phyloP scores from a whole-genome alignment of 2,113 vertebrate species.

The Desmodus rotundus region DNA sequence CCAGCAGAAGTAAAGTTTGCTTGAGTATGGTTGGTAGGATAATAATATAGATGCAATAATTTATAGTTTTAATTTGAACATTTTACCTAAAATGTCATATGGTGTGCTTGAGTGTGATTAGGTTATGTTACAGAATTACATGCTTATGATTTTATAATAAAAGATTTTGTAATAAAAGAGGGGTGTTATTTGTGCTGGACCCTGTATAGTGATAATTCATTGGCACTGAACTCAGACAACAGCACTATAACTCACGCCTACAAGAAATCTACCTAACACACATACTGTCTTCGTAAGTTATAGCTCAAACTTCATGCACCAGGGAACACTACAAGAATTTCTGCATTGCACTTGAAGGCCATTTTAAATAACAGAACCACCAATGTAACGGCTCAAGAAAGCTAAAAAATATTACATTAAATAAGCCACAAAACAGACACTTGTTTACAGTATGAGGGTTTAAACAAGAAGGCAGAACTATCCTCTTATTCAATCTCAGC shows the following conservation, averaged over 20 bases:
- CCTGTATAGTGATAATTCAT: neutral
- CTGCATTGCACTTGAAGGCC: too few relatives aligned
- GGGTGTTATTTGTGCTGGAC: too few relatives aligned
- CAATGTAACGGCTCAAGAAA: neutral
- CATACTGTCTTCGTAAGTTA: neutral
- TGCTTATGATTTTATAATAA: too few relatives aligned
- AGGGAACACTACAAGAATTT: neutral
- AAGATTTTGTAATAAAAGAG: too few relatives aligned
- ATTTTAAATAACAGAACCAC: neutral
- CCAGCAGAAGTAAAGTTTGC: too few relatives aligned
- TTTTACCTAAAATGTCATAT: too few relatives aligned
- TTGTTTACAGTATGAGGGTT: neutral
- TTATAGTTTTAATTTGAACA: too few relatives aligned
- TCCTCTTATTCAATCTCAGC: neutral
- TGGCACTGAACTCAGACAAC: neutral
- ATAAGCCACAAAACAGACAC: neutral
- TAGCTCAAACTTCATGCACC: neutral
- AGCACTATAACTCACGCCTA: neutral
- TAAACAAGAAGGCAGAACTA: neutral
- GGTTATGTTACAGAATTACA: too few relatives aligned
- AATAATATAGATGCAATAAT: too few relatives aligned
- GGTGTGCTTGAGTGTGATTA: too few relatives aligned
- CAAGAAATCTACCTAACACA: neutral
- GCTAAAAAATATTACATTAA: neutral
- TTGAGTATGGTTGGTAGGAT: too few relatives aligned